A percentile compares a stretch with the other conserved stretches of the same genome.
phyloP scores from a whole-genome alignment of 2,113 vertebrate species.

The Dinomys branickii region DNA sequence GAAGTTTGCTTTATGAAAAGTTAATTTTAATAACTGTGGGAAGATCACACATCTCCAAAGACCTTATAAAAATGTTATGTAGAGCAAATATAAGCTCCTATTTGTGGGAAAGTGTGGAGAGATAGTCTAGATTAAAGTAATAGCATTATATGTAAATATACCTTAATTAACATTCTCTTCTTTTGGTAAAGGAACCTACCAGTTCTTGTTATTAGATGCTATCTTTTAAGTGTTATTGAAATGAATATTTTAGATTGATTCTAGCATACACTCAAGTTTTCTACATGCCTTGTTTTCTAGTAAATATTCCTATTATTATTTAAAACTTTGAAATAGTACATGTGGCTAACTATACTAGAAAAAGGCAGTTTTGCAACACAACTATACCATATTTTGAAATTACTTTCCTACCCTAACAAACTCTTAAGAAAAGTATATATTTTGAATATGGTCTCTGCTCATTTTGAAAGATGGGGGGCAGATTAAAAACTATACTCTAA shows the following conservation, averaged over 20 bases:
- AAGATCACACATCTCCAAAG: background rate
- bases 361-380: background rate
- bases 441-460: constrained; percentile 2
- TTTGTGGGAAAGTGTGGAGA: background rate
- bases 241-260: constrained; percentile 24
- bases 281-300: background rate
- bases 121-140: background rate
- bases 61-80: background rate
- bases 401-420: background rate
- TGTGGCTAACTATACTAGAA: background rate
- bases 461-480: background rate
- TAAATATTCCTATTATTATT: background rate
- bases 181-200: background rate
- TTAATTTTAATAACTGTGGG: background rate
- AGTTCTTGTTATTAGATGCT: background rate
- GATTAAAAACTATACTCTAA: background rate
- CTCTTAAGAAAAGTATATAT: background rate
- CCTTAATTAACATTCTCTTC: background rate
- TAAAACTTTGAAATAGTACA: background rate
- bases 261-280: background rate
- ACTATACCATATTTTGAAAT: background rate
- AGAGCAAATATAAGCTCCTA: background rate
- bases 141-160: background rate
- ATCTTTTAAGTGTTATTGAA: background rate
- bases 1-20: background rate